Evolutionary conservation across 2,113 vertebrate genomes (phyloP).

Genomic region (Chaetura pelagica): DNA sequence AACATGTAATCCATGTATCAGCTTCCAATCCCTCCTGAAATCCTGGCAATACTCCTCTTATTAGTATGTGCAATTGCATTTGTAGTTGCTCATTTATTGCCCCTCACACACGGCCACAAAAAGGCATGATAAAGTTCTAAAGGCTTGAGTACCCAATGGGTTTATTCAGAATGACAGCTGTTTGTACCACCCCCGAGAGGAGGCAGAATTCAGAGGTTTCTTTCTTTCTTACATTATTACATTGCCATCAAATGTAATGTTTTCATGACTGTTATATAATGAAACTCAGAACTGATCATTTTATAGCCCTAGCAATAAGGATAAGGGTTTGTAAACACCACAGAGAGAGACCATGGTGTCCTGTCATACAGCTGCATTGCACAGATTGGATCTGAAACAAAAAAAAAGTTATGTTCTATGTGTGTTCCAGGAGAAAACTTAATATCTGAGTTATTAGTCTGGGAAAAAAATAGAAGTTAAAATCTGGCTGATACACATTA

Average conservation of each 20-base stretch:
- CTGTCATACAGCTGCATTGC: background rate
- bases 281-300: conserved; percentile 30
- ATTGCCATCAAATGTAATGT: background rate
- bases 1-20: accelerated
- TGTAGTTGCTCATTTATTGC: background rate
- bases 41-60: background rate
- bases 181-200: background rate
- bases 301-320: conserved; percentile 4
- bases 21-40: background rate
- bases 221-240: background rate
- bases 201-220: background rate
- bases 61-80: background rate
- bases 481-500: conserved; percentile 34
- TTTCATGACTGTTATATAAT: conserved; percentile 18
- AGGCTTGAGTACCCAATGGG: background rate
- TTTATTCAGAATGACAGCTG: background rate
- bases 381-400: background rate
- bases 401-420: background rate
- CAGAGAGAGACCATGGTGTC: background rate
- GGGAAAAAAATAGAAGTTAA: background rate
- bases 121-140: background rate
- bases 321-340: conserved; percentile 27
- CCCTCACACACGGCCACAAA: background rate
- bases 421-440: conserved; percentile 14
- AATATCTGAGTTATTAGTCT: background rate